These are phyloP conservation scores for Allygus modestus DNA, from an alignment of 2,888 invertebrate genomes.

Conservation along the genomic window DNA sequence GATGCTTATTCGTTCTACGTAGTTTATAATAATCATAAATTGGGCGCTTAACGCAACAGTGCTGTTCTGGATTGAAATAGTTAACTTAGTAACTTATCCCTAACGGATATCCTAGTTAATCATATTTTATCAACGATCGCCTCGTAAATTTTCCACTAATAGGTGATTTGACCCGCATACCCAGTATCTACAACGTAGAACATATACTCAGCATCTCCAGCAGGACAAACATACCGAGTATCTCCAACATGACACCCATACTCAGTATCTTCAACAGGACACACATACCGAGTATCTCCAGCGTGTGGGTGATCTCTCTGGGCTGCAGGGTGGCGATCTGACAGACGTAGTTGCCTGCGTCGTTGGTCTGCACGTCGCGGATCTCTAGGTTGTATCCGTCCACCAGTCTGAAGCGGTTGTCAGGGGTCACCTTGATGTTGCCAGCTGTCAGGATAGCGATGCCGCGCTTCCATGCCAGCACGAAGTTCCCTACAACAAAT, in stretches of 20 bases:
- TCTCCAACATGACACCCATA: not conserved
- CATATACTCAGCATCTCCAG: too few species aligned
- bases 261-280: not conserved
- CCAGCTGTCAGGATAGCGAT: slow-evolving; percentile 82
- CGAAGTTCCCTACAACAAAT: slow-evolving; percentile 78
- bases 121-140: too few species aligned
- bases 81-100: too few species aligned
- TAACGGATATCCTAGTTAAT: too few species aligned
- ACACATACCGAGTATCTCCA: slow-evolving; percentile 81
- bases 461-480: slow-evolving; percentile 82
- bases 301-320: slow-evolving; percentile 81
- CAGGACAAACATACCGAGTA: not conserved
- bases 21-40: too few species aligned
- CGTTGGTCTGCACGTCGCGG: slow-evolving; percentile 80
- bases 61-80: too few species aligned
- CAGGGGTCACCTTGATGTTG: slow-evolving; percentile 81
- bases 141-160: too few species aligned
- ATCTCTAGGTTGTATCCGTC: slow-evolving; percentile 82
- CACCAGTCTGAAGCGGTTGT: slow-evolving; percentile 80
- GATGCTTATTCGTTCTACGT: too few species aligned
- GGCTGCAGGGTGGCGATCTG: slow-evolving; percentile 82
- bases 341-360: slow-evolving; percentile 83
- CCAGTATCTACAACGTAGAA: too few species aligned
- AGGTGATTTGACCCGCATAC: too few species aligned
- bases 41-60: too few species aligned